Percentiles rank a stretch among this genome's conserved stretches.
Evolutionary conservation across 2,888 invertebrate genomes (phyloP).

Genomic region (Drosophila hawaiiensis): DNA sequence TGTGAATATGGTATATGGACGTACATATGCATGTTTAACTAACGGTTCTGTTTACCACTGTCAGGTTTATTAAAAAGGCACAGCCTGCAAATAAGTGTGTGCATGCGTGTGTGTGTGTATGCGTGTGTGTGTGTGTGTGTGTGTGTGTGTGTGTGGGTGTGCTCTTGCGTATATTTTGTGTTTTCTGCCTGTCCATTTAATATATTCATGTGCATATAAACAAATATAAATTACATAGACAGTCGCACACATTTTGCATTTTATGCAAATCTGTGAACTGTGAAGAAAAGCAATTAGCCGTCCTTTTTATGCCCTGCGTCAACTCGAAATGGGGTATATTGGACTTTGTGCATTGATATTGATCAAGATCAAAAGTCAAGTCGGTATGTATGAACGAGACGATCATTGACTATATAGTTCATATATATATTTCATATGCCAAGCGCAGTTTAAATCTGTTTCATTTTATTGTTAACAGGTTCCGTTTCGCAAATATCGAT

Average conservation of each 20-base stretch:
- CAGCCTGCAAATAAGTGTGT: slow-evolving; percentile 3
- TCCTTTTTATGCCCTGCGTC: slow-evolving; percentile 56
- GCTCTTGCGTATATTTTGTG: slow-evolving; percentile 38
- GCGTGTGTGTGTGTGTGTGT: slow-evolving; percentile 12
- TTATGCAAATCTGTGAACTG: slow-evolving; percentile 73
- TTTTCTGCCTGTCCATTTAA: slow-evolving; percentile 54
- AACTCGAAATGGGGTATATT: background rate
- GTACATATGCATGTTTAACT: slow-evolving; percentile 23
- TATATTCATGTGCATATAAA: slow-evolving; percentile 75
- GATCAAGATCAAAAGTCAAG: background rate
- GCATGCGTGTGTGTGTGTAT: background rate
- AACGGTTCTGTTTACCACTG: slow-evolving; percentile 38
- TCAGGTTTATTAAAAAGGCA: slow-evolving; percentile 68
- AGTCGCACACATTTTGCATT: slow-evolving; percentile 51
- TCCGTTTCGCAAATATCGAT: background rate
- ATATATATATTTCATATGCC: background rate
- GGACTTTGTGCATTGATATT: background rate
- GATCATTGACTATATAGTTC: background rate
- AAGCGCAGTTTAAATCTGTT: background rate
- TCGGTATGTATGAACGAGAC: background rate
- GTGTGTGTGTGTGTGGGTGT: slow-evolving; percentile 3
- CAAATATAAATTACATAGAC: slow-evolving; percentile 74
- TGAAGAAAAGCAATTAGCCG: slow-evolving; percentile 73
- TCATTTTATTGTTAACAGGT: background rate
- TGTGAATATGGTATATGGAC: slow-evolving; percentile 9